Percentiles rank a stretch among this genome's conserved stretches.
These are phyloP conservation scores for Halyomorpha halys DNA, from an alignment of 1,140 invertebrate genomes.

Conservation along the genomic window DNA sequence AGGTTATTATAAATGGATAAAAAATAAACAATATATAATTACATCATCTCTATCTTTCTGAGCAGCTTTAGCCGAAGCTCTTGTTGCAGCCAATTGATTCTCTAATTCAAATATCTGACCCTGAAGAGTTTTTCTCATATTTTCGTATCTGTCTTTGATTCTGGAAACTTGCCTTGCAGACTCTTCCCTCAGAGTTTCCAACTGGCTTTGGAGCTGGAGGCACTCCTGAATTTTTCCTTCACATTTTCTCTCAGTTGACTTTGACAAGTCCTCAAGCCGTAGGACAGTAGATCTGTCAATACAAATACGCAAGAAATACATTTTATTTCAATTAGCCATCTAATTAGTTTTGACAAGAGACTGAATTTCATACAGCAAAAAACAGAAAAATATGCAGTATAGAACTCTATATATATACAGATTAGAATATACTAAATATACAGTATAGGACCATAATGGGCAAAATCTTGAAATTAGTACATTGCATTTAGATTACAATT, in stretches of 20 bases:
- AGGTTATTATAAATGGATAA: background rate
- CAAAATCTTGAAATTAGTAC: too few species aligned
- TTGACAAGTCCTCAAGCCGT: slow-evolving; percentile 39
- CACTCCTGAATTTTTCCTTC: slow-evolving; percentile 46
- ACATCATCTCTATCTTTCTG: slow-evolving; percentile 57
- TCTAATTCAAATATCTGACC: slow-evolving; percentile 53
- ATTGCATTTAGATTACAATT: too few species aligned
- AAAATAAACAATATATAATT: slow-evolving; percentile 23
- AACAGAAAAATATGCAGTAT: too few species aligned
- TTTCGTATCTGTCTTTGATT: slow-evolving; percentile 55
- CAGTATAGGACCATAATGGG: too few species aligned
- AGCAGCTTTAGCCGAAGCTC: slow-evolving; percentile 48
- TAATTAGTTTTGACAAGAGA: too few species aligned
- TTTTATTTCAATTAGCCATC: background rate
- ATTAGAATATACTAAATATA: too few species aligned
- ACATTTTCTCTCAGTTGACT: slow-evolving; percentile 42
- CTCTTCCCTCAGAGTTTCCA: slow-evolving; percentile 57
- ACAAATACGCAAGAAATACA: background rate
- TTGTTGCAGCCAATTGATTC: slow-evolving; percentile 47
- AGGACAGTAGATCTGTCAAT: slow-evolving; percentile 34
- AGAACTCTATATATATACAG: too few species aligned
- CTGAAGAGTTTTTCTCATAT: slow-evolving; percentile 46
- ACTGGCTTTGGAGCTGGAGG: slow-evolving; percentile 48
- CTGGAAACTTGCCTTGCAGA: slow-evolving; percentile 56
- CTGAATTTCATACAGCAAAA: too few species aligned